Evolutionary conservation across 2,888 invertebrate genomes (phyloP), one percentile per base, ranked within the genome.

Genomic region (Pyrocoelia pectoralis): DNA sequence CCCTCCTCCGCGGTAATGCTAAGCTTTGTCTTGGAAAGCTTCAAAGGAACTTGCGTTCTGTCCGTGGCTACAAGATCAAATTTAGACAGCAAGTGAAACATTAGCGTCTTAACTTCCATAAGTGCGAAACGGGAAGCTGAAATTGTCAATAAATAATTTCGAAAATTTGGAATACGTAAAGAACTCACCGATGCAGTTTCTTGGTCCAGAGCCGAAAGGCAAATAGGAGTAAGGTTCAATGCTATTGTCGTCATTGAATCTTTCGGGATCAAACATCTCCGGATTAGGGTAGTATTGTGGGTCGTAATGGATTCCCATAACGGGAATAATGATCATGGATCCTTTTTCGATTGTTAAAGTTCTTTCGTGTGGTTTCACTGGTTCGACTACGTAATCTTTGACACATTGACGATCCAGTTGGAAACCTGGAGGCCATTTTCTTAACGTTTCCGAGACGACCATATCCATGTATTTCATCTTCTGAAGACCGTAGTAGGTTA

Each of bases 381-480:
- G 55, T 12, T 53, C 43, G 38, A 77, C 12, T 61, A 66, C 82
- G 60, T 84, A 86, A 41, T 83, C 81, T 68, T 83, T 84, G 1
- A 75, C 70, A 65, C 86, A 86, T 0, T 74, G 9, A 24, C 86
- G 81, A 65, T 86, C 85, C 1, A 87, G 76, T 19, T 84, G 77
- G 1, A 84, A 80, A 2, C 85, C 81, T 0, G 87, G 85, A 0
- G 88, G 87, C 74, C 86, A 46, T 18, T 46, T 46, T 46, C 46
- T 2, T 18, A 86, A 18, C 2, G 46, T 46, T 46, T 46, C 46
- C 17, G n/a, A 17, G 15, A 46, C 74, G 0, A 86, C 84, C 85
- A 85, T 85, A 51, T 87, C 86, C 78, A 87, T 73, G 55, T 86
- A 87, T 8, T 79, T 78, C 84, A 87, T 81, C 12, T 15, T 40